Evolutionary conservation across 1,140 invertebrate species (phyloP), one percentile per base, ranked within the genome.

Genomic region (Trichonephila inaurata): DNA sequence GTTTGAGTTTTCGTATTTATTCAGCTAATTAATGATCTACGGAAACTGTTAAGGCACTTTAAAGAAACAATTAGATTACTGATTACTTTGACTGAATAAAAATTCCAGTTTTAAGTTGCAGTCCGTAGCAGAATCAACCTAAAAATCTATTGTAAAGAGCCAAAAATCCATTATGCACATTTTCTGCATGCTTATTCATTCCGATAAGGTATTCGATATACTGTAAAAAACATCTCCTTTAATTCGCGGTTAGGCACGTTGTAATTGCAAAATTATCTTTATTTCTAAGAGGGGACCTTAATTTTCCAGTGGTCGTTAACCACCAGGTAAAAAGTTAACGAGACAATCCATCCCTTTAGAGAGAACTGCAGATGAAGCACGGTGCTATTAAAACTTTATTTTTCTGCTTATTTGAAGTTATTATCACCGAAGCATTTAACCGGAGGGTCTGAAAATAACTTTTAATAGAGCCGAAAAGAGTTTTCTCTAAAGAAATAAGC

Each of bases 191-290:
- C 44, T 51, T 58, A 83, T 51, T 83, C 51, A n/a, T 60, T 24
- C 40, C 21, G 44, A 83, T 60, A 83, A 83, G 51, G 33, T 51
- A 51, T 51, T 28, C 28, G 77, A 51, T 82, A 83, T 21, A 58
- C 24, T 77, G 33, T 77, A 33, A 33, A 18, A 19, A 83, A 51
- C n/a, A 12, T n/a, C n/a, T 16, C 51, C 33, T 89, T 89, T 77
- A 69, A 77, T 77, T 72, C 66, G 88, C 44, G 88, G 88, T 89
- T 72, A 77, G 40, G 64, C 66, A 58, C 12, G 64, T 44, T 77
- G 88, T 89, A 89, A 89, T 89, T 89, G 88, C 88, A 89, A 89
- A 89, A 89, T 89, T 89, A 89, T 89, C 88, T 77, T 77, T 61
- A 89, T 77, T 89, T 89, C 58, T 60, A 62, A 66, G 62, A 64